Base-by-base conservation (phyloP, 2,113 vertebrate genomes). In the Sitta europaea region DNA sequence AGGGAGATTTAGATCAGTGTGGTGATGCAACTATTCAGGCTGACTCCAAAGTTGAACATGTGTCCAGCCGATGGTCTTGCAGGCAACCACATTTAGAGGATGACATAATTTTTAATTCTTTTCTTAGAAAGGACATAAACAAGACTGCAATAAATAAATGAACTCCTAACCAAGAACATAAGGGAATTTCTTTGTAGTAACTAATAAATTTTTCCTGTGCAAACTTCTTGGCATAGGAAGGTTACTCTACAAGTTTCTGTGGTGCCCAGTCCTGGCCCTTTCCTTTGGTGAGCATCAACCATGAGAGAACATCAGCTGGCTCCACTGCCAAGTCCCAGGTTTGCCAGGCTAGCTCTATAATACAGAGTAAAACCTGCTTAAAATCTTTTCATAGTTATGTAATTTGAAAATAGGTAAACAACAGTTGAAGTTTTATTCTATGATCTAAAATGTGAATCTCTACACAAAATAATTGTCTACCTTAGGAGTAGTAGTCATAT, bases 301-400 rank as follows among this genome's bases (percentile, higher is more conserved):
- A 4, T 3, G 12, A 10, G 9, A 9, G 33, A 33, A 5, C 1
- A 24, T 35, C 7, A 0, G 24, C 17, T 1, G 0, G 47, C 29
- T 70, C 19, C 42, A 54, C 10, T 21, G 31, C 8, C 29, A 17
- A 8, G 14, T 61, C 25, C 45, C 77, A 55, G 1, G 12, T 21
- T 55, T 74, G 27, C 58, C 36, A 36, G 53, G 40, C 15, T 43
- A 75, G 3, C 6, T n/a, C n/a, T n/a, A n/a, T n/a, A n/a, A n/a
- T 0, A 50, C 15, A 73, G 29, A 74, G 22, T 40, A 29, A 91
- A 81, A 48, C 11, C 27, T 45, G 13, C 48, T 61, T 40, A n/a
- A 94, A 74, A 40, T 29, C 6, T 55, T 77, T 72, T 51, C 47
- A 54, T 47, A 19, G 21, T 10, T 27, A 63, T 15, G 7, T 48